phyloP scores from a whole-genome alignment of 2,113 vertebrate genomes.

The Heliornis fulica region DNA sequence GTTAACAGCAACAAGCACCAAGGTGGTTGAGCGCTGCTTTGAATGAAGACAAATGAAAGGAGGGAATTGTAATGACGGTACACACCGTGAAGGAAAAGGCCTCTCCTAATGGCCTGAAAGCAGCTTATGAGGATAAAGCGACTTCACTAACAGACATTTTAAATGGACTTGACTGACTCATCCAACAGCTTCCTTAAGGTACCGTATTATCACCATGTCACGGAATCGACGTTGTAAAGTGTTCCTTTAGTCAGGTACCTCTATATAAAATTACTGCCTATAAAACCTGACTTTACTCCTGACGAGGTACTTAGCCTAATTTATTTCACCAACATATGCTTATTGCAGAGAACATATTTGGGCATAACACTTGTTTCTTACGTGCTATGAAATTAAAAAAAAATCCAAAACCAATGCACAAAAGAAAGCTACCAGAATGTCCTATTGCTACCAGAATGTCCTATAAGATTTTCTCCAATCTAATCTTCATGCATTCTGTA shows the following conservation, averaged over 20 bases:
- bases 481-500: neutral
- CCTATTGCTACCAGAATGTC: neutral
- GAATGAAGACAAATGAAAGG: conserved; percentile 33
- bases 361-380: neutral
- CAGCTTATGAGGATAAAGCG: neutral
- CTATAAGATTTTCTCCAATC: neutral
- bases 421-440: neutral
- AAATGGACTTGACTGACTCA: neutral
- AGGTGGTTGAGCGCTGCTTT: neutral
- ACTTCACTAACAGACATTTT: neutral
- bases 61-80: neutral
- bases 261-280: neutral
- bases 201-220: neutral
- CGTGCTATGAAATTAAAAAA: neutral
- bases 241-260: neutral
- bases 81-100: conserved; percentile 1
- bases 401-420: too few relatives aligned
- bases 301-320: conserved; percentile 19
- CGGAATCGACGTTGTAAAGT: neutral
- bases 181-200: neutral
- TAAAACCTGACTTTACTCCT: conserved; percentile 49
- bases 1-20: conserved; percentile 14
- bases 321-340: conserved; percentile 13
- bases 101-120: neutral
- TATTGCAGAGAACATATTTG: conserved; percentile 2